Conservation (phyloP, 2,888 invertebrate genomes). For the Galerucella nymphaeae region DNA sequence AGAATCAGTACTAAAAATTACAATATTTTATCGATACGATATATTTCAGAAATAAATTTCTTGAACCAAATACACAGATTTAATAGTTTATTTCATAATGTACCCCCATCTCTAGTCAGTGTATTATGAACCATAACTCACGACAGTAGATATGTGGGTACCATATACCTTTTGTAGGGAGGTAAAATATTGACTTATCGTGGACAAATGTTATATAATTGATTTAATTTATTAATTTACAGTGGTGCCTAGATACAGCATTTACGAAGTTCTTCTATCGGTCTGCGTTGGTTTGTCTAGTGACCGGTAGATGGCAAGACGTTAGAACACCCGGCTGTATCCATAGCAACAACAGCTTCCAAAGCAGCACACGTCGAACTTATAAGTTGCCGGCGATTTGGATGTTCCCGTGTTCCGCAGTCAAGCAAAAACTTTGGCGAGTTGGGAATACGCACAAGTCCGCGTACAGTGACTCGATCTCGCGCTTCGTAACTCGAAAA, state of each 20-base stretch:
- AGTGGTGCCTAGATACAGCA: neutral
- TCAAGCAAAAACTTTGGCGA: conserved; percentile 40
- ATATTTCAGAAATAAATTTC: too few relatives aligned
- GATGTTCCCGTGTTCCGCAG: conserved; percentile 44
- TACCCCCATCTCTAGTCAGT: too few relatives aligned
- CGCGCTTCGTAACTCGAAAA: conserved; percentile 16
- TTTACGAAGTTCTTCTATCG: neutral
- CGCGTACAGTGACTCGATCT: conserved; percentile 31
- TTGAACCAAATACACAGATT: too few relatives aligned
- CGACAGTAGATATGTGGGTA: too few relatives aligned
- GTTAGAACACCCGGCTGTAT: conserved; percentile 54
- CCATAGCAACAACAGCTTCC: conserved; percentile 55
- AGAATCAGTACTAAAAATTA: too few relatives aligned
- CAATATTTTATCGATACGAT: too few relatives aligned
- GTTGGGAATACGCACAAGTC: conserved; percentile 27
- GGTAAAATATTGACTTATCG: too few relatives aligned
- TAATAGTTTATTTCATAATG: too few relatives aligned
- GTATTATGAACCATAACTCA: too few relatives aligned
- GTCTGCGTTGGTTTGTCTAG: conserved; percentile 15
- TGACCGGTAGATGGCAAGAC: conserved; percentile 46
- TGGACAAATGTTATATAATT: neutral
- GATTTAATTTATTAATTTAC: neutral
- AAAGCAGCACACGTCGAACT: conserved; percentile 48
- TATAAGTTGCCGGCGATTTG: conserved; percentile 31
- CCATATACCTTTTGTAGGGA: too few relatives aligned